These are phyloP conservation scores for Lindbergichthys nudifrons DNA, from an alignment of 2,797 vertebrate species.

Conservation along the genomic window DNA sequence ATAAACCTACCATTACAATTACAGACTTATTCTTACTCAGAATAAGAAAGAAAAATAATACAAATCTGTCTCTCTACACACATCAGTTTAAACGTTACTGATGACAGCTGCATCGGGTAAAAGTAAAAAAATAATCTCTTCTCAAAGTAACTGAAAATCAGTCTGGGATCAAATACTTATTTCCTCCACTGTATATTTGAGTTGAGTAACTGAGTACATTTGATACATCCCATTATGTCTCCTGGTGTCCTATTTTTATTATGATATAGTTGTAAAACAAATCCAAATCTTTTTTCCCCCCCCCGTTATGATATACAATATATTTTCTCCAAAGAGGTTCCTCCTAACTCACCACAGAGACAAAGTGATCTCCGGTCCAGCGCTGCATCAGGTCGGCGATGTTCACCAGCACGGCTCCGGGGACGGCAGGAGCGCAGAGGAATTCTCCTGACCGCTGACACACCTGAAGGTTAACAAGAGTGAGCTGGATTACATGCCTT, in stretches of 20 bases:
- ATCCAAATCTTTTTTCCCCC: neutral
- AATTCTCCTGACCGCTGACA: constrained; percentile 70
- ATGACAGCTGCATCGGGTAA: constrained; percentile 23
- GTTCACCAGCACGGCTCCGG: constrained; percentile 81
- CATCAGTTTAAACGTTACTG: constrained; percentile 12
- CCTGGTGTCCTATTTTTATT: too few relatives aligned
- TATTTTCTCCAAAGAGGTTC: neutral
- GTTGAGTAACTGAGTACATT: too few relatives aligned
- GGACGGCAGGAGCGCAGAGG: constrained; percentile 68
- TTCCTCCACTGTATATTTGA: too few relatives aligned
- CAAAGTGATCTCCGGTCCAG: constrained; percentile 81
- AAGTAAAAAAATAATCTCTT: neutral
- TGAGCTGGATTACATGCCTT: neutral
- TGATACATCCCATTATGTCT: too few relatives aligned
- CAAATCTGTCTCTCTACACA: constrained; percentile 48
- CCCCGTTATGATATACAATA: neutral
- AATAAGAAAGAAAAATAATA: constrained; percentile 52
- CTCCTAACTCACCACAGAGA: constrained; percentile 77
- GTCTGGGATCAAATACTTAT: too few relatives aligned
- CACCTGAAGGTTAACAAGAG: constrained; percentile 65
- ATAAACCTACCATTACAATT: too few relatives aligned
- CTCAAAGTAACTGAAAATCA: constrained; percentile 37
- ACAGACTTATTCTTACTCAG: too few relatives aligned
- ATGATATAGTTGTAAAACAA: too few relatives aligned
- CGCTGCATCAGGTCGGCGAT: constrained; percentile 86